Evolutionary conservation across 2,797 vertebrate species (phyloP).

Genomic region (Hozukius guyotensis): DNA sequence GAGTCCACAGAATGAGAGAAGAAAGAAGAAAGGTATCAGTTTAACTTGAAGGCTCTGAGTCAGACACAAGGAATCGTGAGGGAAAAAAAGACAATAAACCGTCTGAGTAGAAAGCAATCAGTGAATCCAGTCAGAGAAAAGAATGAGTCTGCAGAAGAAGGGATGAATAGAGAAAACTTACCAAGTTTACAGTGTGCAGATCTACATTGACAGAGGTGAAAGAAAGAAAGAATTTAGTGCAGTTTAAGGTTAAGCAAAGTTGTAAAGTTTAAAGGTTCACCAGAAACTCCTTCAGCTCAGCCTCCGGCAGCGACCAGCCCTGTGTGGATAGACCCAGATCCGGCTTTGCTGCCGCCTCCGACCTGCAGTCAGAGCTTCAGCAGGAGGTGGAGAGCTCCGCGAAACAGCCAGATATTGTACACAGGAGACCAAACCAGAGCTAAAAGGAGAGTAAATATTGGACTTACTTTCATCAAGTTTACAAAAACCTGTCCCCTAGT

Average conservation of each 20-base stretch:
- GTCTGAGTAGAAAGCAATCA: constrained; percentile 21
- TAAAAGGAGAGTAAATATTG: not conserved
- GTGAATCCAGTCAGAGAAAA: not conserved
- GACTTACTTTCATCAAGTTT: too few species aligned
- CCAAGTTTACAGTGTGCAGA: too few species aligned
- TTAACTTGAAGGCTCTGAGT: not conserved
- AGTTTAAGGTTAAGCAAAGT: too few species aligned
- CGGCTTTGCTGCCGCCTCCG: too few species aligned
- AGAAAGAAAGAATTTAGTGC: too few species aligned
- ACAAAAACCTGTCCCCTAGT: too few species aligned
- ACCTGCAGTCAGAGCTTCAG: fast-evolving
- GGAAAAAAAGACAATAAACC: constrained; percentile 4
- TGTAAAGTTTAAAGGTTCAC: too few species aligned
- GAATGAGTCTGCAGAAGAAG: not conserved
- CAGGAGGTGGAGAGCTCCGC: fast-evolving
- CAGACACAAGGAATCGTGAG: not conserved
- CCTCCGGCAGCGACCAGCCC: too few species aligned
- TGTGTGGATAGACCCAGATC: too few species aligned
- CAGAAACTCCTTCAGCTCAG: too few species aligned
- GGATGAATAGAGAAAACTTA: not conserved
- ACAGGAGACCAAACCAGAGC: not conserved
- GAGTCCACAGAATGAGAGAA: not conserved
- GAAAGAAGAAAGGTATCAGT: not conserved
- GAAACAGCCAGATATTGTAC: too few species aligned
- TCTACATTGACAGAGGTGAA: too few species aligned